Base-by-base conservation (phyloP, 2,797 vertebrate species). In the Spinibarbus caldwelli region DNA sequence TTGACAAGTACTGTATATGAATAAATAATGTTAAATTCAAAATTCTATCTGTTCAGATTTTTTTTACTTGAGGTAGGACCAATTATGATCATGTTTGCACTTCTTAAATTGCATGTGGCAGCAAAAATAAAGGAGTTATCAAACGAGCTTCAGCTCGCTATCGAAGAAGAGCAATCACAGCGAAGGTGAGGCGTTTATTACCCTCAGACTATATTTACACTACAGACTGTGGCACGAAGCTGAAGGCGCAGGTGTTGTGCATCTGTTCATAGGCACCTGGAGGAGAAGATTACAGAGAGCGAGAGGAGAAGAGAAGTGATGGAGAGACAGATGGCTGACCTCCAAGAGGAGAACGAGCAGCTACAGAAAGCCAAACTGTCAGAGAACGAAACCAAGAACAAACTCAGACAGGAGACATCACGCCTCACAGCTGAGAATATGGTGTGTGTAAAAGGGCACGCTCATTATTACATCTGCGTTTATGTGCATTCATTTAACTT, bases 351-450 rank as follows among this genome's bases (percentile, higher is more conserved):
- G 86, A 95, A 90, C 0, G 87, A 94, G 70, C 93, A 94, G 84
- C 86, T 94, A 31, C 92, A 92, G 90, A 94, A 91, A 47, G 92
- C 92, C 75, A 92, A 92, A 67, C 94, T 95, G 91, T 90, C 91
- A 38, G 95, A 96, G 88, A 94, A 81, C 11, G 95, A 97, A 89
- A 90, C 93, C 29, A 95, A 95, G 89, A 93, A 17, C 88, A 95
- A 93, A 89, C 94, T 97, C 83, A 94, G 91, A 86, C 93, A 96
- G 83, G 96, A 97, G 89, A 92, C 94, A 0, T 91, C 95, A 21
- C 93, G 34, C 36, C 94, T 97, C 76, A 94, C 94, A 19, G 92
- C 95, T 59, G 96, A 97, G 87, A 97, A 96, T 88, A 96, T 96
- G 96, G 97, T 95, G 78, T 86, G 43, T 70, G 41, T 47, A 41